These are phyloP conservation scores for Xiphophorus maculatus DNA, from an alignment of 2,113 vertebrate genomes.

Conservation along the genomic window DNA sequence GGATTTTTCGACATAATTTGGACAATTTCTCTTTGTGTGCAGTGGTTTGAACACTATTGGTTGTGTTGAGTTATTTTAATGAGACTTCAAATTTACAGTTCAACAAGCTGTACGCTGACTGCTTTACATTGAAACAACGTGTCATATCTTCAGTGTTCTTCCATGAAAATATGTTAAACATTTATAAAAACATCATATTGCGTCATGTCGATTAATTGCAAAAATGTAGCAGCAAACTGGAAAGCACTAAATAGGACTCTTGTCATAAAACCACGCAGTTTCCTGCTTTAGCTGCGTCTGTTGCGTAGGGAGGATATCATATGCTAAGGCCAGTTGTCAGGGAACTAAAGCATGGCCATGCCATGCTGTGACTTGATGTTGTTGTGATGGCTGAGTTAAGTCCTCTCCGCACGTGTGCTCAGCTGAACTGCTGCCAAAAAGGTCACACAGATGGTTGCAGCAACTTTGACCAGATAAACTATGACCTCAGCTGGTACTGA, in stretches of 20 bases:
- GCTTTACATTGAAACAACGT: neutral
- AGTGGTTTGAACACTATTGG: no score
- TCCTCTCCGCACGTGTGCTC: conserved; percentile 48
- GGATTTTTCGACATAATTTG: no score
- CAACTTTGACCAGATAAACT: conserved; percentile 53
- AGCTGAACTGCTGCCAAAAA: conserved; percentile 45
- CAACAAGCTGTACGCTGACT: no score
- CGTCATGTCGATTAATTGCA: conserved; percentile 35
- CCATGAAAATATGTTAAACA: no score
- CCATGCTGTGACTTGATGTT: conserved; percentile 39
- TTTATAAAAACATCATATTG: conserved; percentile 12
- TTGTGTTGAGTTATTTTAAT: no score
- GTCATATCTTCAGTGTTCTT: no score
- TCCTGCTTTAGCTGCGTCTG: conserved; percentile 40
- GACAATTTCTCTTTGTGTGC: no score
- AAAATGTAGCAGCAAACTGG: conserved; percentile 12
- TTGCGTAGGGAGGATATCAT: conserved; percentile 25
- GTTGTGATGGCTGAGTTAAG: conserved; percentile 42
- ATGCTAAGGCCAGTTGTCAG: conserved; percentile 28
- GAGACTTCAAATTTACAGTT: no score
- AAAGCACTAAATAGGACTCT: conserved; percentile 27
- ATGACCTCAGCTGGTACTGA: conserved; percentile 36
- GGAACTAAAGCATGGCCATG: conserved; percentile 19
- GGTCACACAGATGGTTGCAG: conserved; percentile 62
- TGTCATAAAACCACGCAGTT: conserved; percentile 9